A percentile compares a stretch with the other conserved stretches of the same genome.
Conservation (phyloP, 2,113 vertebrate species). For the Hypocryptadius cinnamomeus region DNA sequence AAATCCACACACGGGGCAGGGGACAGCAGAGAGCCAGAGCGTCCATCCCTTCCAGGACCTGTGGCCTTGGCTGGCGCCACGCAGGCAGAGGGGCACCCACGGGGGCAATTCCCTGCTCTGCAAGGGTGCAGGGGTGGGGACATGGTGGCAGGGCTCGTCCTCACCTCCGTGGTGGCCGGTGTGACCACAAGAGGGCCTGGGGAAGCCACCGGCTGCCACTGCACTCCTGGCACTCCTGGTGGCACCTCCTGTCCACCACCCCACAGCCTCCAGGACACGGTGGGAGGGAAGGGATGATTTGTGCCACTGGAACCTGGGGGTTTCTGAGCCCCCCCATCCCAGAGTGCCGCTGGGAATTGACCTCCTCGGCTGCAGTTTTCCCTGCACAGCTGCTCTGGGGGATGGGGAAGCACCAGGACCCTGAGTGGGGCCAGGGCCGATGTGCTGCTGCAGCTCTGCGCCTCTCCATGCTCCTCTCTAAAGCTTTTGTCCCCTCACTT, state of each 20-base stretch:
- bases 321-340: not conserved
- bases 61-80: not conserved
- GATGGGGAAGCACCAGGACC: not conserved
- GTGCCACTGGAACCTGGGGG: fast-evolving
- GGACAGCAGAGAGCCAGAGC: not conserved
- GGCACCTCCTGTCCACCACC: not conserved
- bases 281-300: not conserved
- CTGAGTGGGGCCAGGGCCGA: fast-evolving
- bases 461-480: fast-evolving
- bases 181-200: not conserved
- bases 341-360: not conserved
- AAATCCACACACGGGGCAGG: fast-evolving
- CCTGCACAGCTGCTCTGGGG: not conserved
- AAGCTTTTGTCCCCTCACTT: not conserved
- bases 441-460: not conserved
- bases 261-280: fast-evolving
- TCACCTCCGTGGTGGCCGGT: fast-evolving
- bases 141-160: not conserved
- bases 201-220: not conserved
- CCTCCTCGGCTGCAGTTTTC: not conserved
- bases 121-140: not conserved
- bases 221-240: fast-evolving
- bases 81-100: not conserved
- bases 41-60: not conserved
- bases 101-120: not conserved